phyloP scores from a whole-genome alignment of 1,140 invertebrate species.

The Phortica variegata region DNA sequence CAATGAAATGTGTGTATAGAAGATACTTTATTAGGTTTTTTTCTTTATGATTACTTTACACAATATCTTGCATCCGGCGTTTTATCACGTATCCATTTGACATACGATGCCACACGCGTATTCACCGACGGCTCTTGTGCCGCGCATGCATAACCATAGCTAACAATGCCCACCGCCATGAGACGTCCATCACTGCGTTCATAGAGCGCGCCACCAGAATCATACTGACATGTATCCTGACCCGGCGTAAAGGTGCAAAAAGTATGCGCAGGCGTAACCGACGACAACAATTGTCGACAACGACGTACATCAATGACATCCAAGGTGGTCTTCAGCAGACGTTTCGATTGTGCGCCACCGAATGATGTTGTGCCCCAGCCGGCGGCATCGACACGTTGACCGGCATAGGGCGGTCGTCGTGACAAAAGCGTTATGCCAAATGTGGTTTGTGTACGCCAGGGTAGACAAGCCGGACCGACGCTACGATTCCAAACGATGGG shows the following conservation, averaged over 20 bases:
- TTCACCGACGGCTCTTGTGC: slow-evolving; percentile 65
- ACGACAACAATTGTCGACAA: slow-evolving; percentile 22
- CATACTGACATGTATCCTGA: slow-evolving; percentile 48
- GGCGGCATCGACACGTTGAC: slow-evolving; percentile 36
- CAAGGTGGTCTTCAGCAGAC: slow-evolving; percentile 39
- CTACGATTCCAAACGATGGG: slow-evolving; percentile 37
- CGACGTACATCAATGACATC: slow-evolving; percentile 33
- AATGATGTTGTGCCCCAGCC: slow-evolving; percentile 54
- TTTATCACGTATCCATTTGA: slow-evolving; percentile 70
- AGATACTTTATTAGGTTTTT: too few species aligned
- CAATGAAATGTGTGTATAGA: too few species aligned
- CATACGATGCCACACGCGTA: slow-evolving; percentile 66
- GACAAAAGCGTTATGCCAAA: slow-evolving; percentile 11
- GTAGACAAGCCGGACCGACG: slow-evolving; percentile 50
- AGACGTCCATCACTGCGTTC: slow-evolving; percentile 34
- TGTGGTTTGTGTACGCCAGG: slow-evolving; percentile 19
- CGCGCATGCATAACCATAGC: slow-evolving; percentile 66
- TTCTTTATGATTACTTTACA: slow-evolving; percentile 17
- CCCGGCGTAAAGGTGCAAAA: slow-evolving; percentile 52
- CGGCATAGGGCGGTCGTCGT: slow-evolving; percentile 17
- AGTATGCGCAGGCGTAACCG: slow-evolving; percentile 21
- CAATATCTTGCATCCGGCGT: slow-evolving; percentile 45
- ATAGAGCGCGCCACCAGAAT: slow-evolving; percentile 50
- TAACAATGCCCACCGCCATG: slow-evolving; percentile 64
- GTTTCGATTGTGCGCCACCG: slow-evolving; percentile 40